Evolutionary conservation across 1,140 invertebrate genomes (phyloP).

Genomic region (Aphaenogaster rudis): DNA sequence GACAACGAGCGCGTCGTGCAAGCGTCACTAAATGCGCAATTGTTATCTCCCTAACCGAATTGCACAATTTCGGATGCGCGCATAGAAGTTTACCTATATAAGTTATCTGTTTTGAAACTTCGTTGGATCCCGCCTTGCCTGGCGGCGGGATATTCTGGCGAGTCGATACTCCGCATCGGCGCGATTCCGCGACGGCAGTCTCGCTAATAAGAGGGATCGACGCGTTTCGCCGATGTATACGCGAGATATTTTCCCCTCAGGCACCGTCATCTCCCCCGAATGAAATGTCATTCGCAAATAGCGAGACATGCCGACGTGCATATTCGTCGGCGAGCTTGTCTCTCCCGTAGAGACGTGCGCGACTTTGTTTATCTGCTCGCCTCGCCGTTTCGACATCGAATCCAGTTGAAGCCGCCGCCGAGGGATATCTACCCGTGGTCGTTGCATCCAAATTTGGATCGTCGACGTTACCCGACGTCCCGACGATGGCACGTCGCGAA

Average conservation of each 20-base stretch:
- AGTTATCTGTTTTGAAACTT: slow-evolving; percentile 59
- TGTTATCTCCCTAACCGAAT: slow-evolving; percentile 49
- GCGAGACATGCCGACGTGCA: background rate
- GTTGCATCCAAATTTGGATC: slow-evolving; percentile 86
- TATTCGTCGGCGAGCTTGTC: background rate
- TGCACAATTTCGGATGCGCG: slow-evolving; percentile 40
- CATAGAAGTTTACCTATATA: slow-evolving; percentile 57
- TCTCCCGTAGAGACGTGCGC: background rate
- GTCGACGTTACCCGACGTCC: slow-evolving; percentile 72
- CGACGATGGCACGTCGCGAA: slow-evolving; percentile 50
- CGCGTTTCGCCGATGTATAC: background rate
- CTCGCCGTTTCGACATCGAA: slow-evolving; percentile 64
- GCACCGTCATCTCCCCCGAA: background rate
- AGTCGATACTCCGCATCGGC: background rate
- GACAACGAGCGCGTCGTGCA: background rate
- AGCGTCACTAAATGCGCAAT: slow-evolving; percentile 44
- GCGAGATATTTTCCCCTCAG: slow-evolving; percentile 9
- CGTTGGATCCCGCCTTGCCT: background rate
- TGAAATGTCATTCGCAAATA: slow-evolving; percentile 19
- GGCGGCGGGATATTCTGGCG: background rate
- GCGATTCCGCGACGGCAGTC: background rate
- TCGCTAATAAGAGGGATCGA: background rate
- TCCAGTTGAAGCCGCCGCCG: slow-evolving; percentile 28
- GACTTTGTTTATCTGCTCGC: slow-evolving; percentile 42
- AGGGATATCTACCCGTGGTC: slow-evolving; percentile 62